Percentiles rank a stretch among this genome's conserved stretches.
Evolutionary conservation across 2,113 vertebrate genomes (phyloP).

Genomic region (Vulpes lagopus): DNA sequence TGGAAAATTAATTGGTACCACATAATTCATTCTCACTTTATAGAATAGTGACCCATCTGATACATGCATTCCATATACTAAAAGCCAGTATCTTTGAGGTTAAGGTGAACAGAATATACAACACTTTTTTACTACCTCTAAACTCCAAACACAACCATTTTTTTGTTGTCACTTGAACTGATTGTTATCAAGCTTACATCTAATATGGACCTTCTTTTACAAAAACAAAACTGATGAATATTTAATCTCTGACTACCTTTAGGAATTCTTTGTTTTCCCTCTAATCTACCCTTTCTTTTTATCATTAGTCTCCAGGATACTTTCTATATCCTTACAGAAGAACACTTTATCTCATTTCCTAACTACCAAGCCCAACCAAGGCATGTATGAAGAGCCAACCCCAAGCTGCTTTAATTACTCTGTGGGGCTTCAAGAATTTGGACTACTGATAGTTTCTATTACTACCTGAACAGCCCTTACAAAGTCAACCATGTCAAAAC

Average conservation of each 20-base stretch:
- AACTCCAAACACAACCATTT: background rate
- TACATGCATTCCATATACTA: background rate
- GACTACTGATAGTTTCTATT: background rate
- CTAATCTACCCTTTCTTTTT: background rate
- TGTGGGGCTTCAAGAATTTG: conserved; percentile 1
- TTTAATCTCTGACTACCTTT: background rate
- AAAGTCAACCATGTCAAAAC: background rate
- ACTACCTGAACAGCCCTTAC: background rate
- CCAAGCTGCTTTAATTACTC: background rate
- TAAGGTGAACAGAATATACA: background rate
- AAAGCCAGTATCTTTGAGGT: background rate
- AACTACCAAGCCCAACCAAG: background rate
- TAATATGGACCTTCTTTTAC: background rate
- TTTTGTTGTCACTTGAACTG: background rate
- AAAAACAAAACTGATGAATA: background rate
- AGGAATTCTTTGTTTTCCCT: background rate
- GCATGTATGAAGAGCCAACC: background rate
- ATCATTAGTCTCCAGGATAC: background rate
- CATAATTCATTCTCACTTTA: background rate
- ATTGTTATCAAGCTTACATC: background rate
- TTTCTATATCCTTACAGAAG: background rate
- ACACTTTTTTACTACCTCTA: background rate
- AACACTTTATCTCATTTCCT: background rate
- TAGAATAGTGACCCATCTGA: background rate
- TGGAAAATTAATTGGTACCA: background rate